These are phyloP conservation scores for Aphaenogaster ashmeadi DNA, from an alignment of 1,140 invertebrate genomes.

Conservation along the genomic window DNA sequence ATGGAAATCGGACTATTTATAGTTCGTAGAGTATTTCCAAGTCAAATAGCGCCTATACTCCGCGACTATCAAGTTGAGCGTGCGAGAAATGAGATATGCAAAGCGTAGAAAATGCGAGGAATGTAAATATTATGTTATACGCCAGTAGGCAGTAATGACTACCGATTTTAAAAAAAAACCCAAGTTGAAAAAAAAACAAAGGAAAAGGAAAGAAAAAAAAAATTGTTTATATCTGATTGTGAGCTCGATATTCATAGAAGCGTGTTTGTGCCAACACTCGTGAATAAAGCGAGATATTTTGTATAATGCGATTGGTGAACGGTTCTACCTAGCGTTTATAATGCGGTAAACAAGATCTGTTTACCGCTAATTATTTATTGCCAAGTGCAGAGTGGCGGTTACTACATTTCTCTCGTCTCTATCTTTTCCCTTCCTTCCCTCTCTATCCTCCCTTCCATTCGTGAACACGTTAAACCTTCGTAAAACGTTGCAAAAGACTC, in stretches of 20 bases:
- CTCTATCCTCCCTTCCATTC: not conserved
- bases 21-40: slow-evolving; percentile 50
- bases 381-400: not conserved
- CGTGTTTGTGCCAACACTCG: not conserved
- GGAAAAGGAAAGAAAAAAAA: not conserved
- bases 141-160: not conserved
- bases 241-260: not conserved
- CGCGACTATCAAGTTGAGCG: slow-evolving; percentile 37
- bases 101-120: slow-evolving; percentile 43
- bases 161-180: slow-evolving; percentile 1
- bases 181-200: not conserved
- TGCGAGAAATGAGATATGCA: slow-evolving; percentile 45
- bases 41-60: slow-evolving; percentile 32
- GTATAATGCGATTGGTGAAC: not conserved
- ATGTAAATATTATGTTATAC: slow-evolving; percentile 53
- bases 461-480: not conserved
- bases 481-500: not conserved
- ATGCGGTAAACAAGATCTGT: slow-evolving; percentile 9
- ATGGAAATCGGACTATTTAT: slow-evolving; percentile 51
- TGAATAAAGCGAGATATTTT: slow-evolving; percentile 1
- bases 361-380: slow-evolving; percentile 3
- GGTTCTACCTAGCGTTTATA: not conserved
- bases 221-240: not conserved
- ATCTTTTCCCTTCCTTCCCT: not conserved
- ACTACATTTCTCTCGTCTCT: not conserved